Conservation (phyloP, 2,797 vertebrate genomes). For the Mormyrops attenuatus region DNA sequence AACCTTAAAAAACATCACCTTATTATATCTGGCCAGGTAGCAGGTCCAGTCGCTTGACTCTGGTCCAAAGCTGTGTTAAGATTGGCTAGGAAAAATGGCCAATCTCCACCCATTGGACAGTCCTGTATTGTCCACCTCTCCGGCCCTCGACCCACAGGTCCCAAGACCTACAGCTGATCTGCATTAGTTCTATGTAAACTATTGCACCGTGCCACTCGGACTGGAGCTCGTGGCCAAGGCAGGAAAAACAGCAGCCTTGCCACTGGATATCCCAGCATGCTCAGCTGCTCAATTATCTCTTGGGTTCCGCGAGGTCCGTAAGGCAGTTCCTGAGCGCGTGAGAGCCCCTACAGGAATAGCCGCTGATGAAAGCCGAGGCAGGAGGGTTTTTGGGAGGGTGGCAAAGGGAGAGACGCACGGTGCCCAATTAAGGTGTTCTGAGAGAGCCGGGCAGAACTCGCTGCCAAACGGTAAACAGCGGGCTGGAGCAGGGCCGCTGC, state of each 20-base stretch:
- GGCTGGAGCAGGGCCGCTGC: not conserved
- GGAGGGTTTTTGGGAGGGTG: not conserved
- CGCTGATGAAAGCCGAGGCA: not conserved
- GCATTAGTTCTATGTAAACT: not conserved
- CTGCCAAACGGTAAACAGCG: not conserved
- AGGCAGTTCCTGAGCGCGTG: not conserved
- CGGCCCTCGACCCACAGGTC: not conserved
- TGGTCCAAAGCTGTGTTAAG: not conserved
- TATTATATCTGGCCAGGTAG: not conserved
- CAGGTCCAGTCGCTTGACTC: not conserved
- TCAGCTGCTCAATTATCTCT: not conserved
- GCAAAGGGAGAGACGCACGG: not conserved
- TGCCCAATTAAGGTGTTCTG: conserved; percentile 4
- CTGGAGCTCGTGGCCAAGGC: not conserved
- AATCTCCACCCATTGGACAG: not conserved
- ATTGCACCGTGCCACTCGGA: not conserved
- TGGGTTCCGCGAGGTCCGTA: not conserved
- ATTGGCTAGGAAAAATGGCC: not conserved
- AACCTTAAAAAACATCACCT: not conserved
- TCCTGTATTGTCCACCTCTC: not conserved
- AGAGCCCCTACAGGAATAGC: not conserved
- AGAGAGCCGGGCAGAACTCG: not conserved
- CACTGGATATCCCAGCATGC: not conserved
- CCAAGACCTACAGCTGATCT: not conserved
- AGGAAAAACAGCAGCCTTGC: not conserved